Evolutionary conservation across 2,797 vertebrate genomes (phyloP), one percentile per base, ranked within the genome.

Genomic region (Catostomus latipinnis): DNA sequence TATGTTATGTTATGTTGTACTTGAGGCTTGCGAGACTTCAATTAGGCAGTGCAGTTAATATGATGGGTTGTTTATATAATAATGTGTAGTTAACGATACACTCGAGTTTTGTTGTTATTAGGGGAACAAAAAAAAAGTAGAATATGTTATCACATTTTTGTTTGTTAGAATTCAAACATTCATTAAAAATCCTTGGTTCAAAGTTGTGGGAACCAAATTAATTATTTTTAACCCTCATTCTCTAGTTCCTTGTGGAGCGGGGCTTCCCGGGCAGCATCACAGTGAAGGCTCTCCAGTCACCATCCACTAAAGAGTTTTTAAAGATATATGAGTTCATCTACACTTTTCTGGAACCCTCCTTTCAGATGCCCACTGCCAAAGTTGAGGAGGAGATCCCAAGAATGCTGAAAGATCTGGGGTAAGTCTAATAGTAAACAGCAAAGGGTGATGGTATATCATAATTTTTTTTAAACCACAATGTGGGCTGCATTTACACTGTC

Each of bases 251-350:
- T 82, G 88, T 81, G 81, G 96, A 97, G 74, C 94, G 94, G 60
- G 94, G 91, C 70, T 98, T 96, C 6, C 93, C 94, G 0, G 95
- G 95, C 67, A 92, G 87, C 6, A 83, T 98, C 73, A 94, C 95
- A 45, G 45, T 96, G 81, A 98, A 99, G 88, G 94, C 95, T 0
- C 92, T 99, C 0, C 97, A 98, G 85, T 95, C 96, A 78, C 97
- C 98, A 34, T 97, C 97, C 0, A 94, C 96, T 78, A 99, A 98
- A 88, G 97, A 99, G 86, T 98, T 99, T 81, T 87, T 98, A 50
- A 98, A 98, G 91, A 96, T 99, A 81, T 98, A 96, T 90, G 95
- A 94, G 85, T 99, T 98, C 83, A 93, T 98, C 77, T 98, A 96
- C 86, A 90, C 93, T 65, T 94, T 95, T 66, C 84, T 99, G 6